Evolutionary conservation across 1,140 invertebrate genomes (phyloP).

Genomic region (Cyphomyrmex costatus): DNA sequence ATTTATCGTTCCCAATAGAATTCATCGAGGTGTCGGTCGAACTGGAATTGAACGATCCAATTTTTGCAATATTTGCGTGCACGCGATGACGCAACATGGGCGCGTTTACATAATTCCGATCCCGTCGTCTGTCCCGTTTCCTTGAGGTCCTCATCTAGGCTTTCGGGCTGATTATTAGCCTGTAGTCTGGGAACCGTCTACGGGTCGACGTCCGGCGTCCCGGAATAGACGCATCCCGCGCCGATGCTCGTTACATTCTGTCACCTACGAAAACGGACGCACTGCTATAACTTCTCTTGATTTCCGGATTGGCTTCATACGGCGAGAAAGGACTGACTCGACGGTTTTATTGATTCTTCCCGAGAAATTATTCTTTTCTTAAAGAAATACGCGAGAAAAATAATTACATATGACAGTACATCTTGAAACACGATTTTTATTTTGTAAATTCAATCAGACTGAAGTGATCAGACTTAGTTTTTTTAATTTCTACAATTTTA

Average conservation of each 20-base stretch:
- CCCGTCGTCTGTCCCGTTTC: conserved; percentile 11
- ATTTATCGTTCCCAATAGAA: background rate
- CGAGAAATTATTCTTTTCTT: background rate
- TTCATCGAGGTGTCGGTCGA: background rate
- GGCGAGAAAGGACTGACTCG: background rate
- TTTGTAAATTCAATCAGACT: background rate
- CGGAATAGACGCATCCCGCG: conserved; percentile 85
- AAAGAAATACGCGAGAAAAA: background rate
- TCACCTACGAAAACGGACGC: conserved; percentile 80
- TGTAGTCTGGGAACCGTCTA: conserved; percentile 85
- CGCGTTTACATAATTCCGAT: background rate
- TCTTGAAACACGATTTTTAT: background rate
- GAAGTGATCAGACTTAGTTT: background rate
- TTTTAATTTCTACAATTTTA: too few relatives aligned
- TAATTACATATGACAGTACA: background rate
- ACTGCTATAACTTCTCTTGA: conserved; percentile 65
- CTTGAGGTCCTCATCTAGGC: background rate
- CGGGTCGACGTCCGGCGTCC: conserved; percentile 86
- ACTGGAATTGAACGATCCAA: conserved; percentile 25
- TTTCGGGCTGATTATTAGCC: conserved; percentile 74
- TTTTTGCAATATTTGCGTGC: conserved; percentile 25
- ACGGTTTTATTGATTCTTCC: background rate
- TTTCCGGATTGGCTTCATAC: conserved; percentile 66
- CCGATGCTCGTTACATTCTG: conserved; percentile 82
- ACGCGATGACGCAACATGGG: conserved; percentile 35